Percentiles rank a stretch among this genome's conserved stretches.
These are phyloP conservation scores for Philhelius pedissequus DNA, from an alignment of 2,888 invertebrate genomes.

Conservation along the genomic window DNA sequence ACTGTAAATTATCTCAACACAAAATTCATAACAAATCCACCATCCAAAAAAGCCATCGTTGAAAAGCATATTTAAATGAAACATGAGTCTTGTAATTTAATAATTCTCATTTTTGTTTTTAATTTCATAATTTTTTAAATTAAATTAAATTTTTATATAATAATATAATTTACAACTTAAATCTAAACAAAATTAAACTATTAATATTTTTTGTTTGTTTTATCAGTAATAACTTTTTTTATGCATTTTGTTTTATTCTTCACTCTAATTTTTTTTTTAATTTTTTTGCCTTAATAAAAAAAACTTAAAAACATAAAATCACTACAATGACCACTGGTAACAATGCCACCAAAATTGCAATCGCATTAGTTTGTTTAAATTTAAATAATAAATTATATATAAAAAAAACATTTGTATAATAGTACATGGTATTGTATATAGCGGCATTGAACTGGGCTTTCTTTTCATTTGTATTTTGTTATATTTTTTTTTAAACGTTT, in stretches of 20 bases:
- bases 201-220: conserved; percentile 34
- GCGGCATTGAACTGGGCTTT: conserved; percentile 55
- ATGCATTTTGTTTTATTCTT: conserved; percentile 32
- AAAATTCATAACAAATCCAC: background rate
- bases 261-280: conserved; percentile 32
- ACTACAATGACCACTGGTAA: conserved; percentile 59
- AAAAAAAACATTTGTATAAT: conserved; percentile 4
- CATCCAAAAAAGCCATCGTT: too few relatives aligned
- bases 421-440: background rate
- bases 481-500: conserved; percentile 29
- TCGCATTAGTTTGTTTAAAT: conserved; percentile 17
- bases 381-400: conserved; percentile 13
- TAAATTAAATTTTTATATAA: conserved; percentile 72
- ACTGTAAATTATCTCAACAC: too few relatives aligned
- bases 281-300: conserved; percentile 33
- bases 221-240: conserved; percentile 52
- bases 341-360: conserved; percentile 62
- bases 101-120: conserved; percentile 67
- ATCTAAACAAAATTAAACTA: conserved; percentile 72
- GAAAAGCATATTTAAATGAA: conserved; percentile 12
- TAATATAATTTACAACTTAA: conserved; percentile 78
- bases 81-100: conserved; percentile 54
- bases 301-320: conserved; percentile 62
- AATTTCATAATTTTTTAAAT: conserved; percentile 70
- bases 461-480: conserved; percentile 11